These are phyloP conservation scores for Circaetus cinerascens DNA, from an alignment of 2,113 vertebrate genomes.

Conservation along the genomic window DNA sequence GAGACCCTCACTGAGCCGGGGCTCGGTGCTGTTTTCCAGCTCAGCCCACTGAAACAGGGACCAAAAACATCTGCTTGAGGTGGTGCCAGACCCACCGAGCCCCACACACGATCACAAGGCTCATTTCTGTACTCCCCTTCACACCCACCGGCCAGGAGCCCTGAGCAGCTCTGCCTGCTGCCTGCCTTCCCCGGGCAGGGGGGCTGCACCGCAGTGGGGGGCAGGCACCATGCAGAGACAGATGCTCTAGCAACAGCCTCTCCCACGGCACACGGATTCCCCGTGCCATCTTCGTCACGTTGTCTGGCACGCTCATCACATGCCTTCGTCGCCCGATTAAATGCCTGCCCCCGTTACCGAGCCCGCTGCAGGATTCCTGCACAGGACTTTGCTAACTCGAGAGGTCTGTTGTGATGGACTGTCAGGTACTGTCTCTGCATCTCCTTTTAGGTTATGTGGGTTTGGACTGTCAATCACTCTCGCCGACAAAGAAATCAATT, in stretches of 20 bases:
- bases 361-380: not conserved
- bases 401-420: not conserved
- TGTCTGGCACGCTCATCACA: not conserved
- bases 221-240: not conserved
- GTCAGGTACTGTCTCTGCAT: not conserved
- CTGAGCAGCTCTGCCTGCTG: not conserved
- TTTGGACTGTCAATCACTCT: not conserved
- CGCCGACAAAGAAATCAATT: constrained; percentile 11
- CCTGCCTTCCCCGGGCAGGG: not conserved
- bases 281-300: not conserved
- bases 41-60: not conserved
- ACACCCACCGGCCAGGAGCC: not conserved
- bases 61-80: not conserved
- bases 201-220: accelerated
- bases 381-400: not conserved
- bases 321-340: not conserved
- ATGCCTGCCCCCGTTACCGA: not conserved
- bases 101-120: not conserved
- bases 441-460: not conserved
- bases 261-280: not conserved
- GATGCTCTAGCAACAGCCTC: not conserved
- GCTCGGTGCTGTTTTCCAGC: not conserved
- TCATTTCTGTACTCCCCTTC: not conserved
- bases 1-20: not conserved
- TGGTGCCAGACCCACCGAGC: not conserved